Conservation (phyloP, 2,888 invertebrate species). For the Ornithoptera alexandrae region DNA sequence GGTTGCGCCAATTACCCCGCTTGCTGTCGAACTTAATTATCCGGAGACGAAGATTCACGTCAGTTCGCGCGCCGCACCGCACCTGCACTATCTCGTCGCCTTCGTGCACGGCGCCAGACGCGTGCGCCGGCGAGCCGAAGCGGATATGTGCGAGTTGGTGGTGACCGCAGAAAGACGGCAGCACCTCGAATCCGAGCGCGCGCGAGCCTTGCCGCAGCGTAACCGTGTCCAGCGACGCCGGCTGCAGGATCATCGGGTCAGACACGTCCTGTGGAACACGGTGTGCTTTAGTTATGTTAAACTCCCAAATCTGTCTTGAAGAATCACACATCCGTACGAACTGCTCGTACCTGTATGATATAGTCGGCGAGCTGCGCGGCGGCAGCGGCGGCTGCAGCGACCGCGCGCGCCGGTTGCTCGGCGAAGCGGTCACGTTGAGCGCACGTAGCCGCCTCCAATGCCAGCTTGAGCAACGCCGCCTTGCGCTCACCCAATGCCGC, state of each 20-base stretch:
- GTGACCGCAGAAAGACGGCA: slow-evolving; percentile 89
- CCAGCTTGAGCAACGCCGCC: slow-evolving; percentile 86
- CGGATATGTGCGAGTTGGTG: slow-evolving; percentile 92
- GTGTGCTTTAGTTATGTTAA: too few relatives aligned
- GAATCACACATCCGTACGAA: neutral
- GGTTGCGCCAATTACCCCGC: neutral
- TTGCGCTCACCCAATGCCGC: slow-evolving; percentile 51
- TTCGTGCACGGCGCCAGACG: slow-evolving; percentile 94
- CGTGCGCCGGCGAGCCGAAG: slow-evolving; percentile 94
- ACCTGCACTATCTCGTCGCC: slow-evolving; percentile 98
- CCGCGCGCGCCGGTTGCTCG: slow-evolving; percentile 89
- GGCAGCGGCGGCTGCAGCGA: slow-evolving; percentile 85
- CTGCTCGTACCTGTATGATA: slow-evolving; percentile 85
- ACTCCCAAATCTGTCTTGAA: neutral
- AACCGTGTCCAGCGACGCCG: slow-evolving; percentile 93
- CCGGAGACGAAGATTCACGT: neutral
- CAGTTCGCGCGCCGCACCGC: neutral
- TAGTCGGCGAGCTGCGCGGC: slow-evolving; percentile 90
- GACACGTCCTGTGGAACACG: slow-evolving; percentile 81
- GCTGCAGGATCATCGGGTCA: slow-evolving; percentile 95
- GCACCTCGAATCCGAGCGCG: slow-evolving; percentile 93
- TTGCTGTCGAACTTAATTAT: neutral
- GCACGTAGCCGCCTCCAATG: slow-evolving; percentile 92
- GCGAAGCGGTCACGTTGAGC: slow-evolving; percentile 95
- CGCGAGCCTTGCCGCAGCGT: slow-evolving; percentile 92